These are phyloP conservation scores for Cyanocitta stelleri DNA, from an alignment of 2,113 vertebrate species.

Conservation along the genomic window DNA sequence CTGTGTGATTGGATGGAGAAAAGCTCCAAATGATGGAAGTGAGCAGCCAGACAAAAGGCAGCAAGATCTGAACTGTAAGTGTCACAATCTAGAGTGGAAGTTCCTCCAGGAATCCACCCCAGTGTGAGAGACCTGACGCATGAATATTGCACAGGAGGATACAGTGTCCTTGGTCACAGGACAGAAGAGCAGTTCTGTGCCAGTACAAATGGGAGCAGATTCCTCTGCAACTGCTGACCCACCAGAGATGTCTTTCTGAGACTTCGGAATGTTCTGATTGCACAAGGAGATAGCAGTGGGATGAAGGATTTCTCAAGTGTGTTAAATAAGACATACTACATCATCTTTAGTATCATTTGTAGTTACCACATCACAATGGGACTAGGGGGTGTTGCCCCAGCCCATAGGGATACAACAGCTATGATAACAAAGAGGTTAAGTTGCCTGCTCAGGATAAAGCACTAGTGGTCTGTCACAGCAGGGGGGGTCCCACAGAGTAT, in stretches of 20 bases:
- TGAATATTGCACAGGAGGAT: rapidly evolving
- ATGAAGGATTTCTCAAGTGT: background rate
- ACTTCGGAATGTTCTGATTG: background rate
- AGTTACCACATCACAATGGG: background rate
- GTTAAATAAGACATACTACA: background rate
- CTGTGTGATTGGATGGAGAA: background rate
- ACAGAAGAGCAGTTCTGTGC: background rate
- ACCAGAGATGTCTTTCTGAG: background rate
- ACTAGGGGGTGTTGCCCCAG: background rate
- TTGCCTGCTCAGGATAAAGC: background rate
- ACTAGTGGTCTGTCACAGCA: background rate
- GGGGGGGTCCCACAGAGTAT: background rate
- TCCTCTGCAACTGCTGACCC: background rate
- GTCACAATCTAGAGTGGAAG: background rate
- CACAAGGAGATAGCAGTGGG: background rate
- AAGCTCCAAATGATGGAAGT: background rate
- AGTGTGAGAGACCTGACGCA: background rate
- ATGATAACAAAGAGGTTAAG: background rate
- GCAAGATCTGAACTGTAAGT: background rate
- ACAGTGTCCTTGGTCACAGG: background rate
- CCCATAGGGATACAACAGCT: background rate
- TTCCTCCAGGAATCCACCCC: background rate
- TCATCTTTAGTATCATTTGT: background rate
- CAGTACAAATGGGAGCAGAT: background rate
- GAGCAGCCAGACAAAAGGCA: background rate